These are phyloP conservation scores for Octodonta nipae DNA, from an alignment of 2,888 invertebrate genomes.

Conservation along the genomic window DNA sequence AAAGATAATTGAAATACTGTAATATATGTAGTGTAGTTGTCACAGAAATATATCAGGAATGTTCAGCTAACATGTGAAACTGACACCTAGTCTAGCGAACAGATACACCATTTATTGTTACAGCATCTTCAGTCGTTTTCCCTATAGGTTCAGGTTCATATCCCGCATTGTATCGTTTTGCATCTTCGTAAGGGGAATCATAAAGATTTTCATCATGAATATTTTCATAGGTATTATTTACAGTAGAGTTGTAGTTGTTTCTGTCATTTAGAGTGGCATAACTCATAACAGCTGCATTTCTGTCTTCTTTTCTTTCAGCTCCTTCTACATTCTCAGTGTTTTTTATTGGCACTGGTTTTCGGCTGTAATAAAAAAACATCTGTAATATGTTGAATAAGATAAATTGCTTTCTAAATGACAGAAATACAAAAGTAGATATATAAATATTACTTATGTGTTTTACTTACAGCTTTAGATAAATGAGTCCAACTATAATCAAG, in stretches of 20 bases:
- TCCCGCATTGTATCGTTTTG: slow-evolving; percentile 42
- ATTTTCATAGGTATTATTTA: slow-evolving; percentile 46
- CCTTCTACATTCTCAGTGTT: slow-evolving; percentile 80
- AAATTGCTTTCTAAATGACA: background rate
- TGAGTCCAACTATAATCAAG: slow-evolving; percentile 61
- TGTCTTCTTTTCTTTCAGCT: slow-evolving; percentile 73
- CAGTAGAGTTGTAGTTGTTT: slow-evolving; percentile 33
- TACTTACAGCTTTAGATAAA: slow-evolving; percentile 71
- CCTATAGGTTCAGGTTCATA: slow-evolving; percentile 54
- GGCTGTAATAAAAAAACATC: slow-evolving; percentile 37
- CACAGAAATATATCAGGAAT: too few relatives aligned
- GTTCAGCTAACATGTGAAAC: too few relatives aligned
- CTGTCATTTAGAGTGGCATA: slow-evolving; percentile 70
- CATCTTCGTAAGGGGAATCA: slow-evolving; percentile 61
- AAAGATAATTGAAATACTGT: too few relatives aligned
- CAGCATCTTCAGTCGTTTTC: slow-evolving; percentile 42
- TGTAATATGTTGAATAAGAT: background rate
- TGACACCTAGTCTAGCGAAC: too few relatives aligned
- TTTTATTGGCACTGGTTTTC: slow-evolving; percentile 74
- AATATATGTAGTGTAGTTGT: too few relatives aligned
- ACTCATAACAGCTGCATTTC: slow-evolving; percentile 78
- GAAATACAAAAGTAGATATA: background rate
- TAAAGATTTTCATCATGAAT: slow-evolving; percentile 58
- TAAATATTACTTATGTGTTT: background rate
- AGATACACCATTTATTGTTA: slow-evolving; percentile 80